Percentiles rank a stretch among this genome's conserved stretches.
phyloP scores from a whole-genome alignment of 53 echinoderm and acorn worm species.

The Paelopatides confundens region DNA sequence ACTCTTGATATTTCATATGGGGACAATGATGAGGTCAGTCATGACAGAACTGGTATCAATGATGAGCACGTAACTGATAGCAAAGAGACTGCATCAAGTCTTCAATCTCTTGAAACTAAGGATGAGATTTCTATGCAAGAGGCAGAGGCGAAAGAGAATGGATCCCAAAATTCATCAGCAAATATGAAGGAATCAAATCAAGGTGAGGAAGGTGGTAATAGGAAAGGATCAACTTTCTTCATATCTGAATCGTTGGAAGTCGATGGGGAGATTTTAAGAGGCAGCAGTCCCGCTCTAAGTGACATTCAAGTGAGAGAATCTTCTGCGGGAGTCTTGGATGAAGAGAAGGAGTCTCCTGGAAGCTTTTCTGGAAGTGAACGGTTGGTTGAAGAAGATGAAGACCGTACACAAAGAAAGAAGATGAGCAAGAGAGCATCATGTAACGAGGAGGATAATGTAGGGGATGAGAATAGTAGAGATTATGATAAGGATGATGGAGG shows the following conservation, averaged over 20 bases:
- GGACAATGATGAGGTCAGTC: background rate
- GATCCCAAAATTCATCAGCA: background rate
- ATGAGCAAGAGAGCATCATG: background rate
- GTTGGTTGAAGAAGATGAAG: background rate
- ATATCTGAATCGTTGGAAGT: conserved; percentile 14
- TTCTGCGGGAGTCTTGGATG: background rate
- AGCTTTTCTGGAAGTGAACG: background rate
- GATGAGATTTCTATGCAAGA: background rate
- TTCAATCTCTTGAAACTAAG: background rate
- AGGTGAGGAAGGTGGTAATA: background rate
- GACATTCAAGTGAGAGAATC: background rate
- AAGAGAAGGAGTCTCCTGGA: background rate
- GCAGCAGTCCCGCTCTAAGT: background rate
- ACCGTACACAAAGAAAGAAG: background rate
- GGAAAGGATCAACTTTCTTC: conserved; percentile 12
- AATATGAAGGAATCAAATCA: background rate
- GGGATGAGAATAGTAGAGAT: conserved; percentile 18
- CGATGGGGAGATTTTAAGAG: background rate
- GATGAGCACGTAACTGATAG: background rate
- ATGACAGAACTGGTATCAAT: background rate
- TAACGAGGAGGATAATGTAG: conserved; percentile 1
- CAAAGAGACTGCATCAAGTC: background rate
- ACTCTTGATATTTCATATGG: background rate
- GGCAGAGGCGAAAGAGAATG: background rate
- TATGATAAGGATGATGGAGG: conserved; percentile 21